Percentiles rank a stretch among this genome's conserved stretches.
Evolutionary conservation across 2,888 invertebrate genomes (phyloP).

Genomic region (Cremastinae sp.): DNA sequence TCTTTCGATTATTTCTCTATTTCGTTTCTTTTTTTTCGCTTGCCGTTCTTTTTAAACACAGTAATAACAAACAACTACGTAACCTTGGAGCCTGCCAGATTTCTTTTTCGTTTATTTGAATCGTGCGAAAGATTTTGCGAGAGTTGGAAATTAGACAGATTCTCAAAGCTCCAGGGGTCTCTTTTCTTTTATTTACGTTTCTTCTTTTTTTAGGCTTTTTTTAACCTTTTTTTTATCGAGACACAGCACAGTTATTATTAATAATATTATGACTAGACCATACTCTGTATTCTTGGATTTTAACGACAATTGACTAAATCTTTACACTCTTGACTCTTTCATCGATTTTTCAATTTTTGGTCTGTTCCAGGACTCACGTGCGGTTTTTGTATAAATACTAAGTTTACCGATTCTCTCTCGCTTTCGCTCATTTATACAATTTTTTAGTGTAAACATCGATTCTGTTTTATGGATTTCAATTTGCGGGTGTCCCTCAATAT

Average conservation of each 20-base stretch:
- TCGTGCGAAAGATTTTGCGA: not conserved
- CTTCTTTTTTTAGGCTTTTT: constrained; percentile 17
- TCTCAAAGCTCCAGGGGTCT: not conserved
- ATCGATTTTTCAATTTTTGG: constrained; percentile 32
- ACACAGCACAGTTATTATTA: constrained; percentile 26
- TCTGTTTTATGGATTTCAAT: not conserved
- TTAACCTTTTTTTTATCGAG: constrained; percentile 17
- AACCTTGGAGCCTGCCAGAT: not conserved
- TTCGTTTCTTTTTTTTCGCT: constrained; percentile 8
- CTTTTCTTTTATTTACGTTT: not conserved
- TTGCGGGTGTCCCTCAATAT: too few species aligned
- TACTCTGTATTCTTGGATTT: constrained; percentile 12
- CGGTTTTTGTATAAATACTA: constrained; percentile 22
- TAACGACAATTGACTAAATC: constrained; percentile 54
- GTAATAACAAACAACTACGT: constrained; percentile 40
- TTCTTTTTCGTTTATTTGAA: constrained; percentile 1
- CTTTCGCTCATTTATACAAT: not conserved
- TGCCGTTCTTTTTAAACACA: constrained; percentile 17
- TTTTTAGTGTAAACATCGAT: too few species aligned
- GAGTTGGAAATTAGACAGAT: not conserved
- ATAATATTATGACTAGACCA: constrained; percentile 26
- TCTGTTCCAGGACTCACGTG: constrained; percentile 41
- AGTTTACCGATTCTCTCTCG: not conserved
- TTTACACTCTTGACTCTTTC: constrained; percentile 16
- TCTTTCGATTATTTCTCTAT: not conserved